Conservation (phyloP, 2,113 vertebrate species). For the Corapipo altera region DNA sequence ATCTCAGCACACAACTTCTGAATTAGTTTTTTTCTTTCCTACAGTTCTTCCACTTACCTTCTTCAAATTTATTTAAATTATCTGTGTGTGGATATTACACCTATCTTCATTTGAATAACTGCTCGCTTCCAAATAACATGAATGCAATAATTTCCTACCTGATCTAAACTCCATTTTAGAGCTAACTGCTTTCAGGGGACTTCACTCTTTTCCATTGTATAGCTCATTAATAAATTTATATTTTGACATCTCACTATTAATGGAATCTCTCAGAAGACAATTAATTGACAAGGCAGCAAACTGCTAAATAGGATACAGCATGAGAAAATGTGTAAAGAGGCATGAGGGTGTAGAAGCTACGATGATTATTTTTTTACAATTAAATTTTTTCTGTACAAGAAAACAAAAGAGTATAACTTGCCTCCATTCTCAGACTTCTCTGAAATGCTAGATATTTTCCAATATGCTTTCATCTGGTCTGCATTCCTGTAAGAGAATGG, state of each 20-base stretch:
- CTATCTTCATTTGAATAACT: not conserved
- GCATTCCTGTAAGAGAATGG: slow-evolving; percentile 81
- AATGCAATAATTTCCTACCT: not conserved
- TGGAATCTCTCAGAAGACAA: not conserved
- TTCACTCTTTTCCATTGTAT: not conserved
- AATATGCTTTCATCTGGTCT: slow-evolving; percentile 93
- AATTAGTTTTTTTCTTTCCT: not conserved
- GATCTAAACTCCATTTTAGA: not conserved
- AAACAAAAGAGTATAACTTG: slow-evolving; percentile 58
- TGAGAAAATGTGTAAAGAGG: not conserved
- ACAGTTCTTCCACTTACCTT: not conserved
- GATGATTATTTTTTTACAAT: not conserved
- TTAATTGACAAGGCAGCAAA: not conserved
- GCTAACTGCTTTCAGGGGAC: not conserved
- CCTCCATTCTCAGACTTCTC: slow-evolving; percentile 97
- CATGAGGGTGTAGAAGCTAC: not conserved
- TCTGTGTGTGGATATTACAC: not conserved
- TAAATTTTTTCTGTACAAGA: not conserved
- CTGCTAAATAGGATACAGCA: not conserved
- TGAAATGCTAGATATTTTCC: slow-evolving; percentile 93
- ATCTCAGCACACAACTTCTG: not conserved
- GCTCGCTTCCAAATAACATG: not conserved
- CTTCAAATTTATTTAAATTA: not conserved
- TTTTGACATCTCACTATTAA: not conserved
- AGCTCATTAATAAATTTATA: not conserved